These are phyloP conservation scores for Stenoptilia bipunctidactyla DNA, from an alignment of 2,888 invertebrate species.

Conservation along the genomic window DNA sequence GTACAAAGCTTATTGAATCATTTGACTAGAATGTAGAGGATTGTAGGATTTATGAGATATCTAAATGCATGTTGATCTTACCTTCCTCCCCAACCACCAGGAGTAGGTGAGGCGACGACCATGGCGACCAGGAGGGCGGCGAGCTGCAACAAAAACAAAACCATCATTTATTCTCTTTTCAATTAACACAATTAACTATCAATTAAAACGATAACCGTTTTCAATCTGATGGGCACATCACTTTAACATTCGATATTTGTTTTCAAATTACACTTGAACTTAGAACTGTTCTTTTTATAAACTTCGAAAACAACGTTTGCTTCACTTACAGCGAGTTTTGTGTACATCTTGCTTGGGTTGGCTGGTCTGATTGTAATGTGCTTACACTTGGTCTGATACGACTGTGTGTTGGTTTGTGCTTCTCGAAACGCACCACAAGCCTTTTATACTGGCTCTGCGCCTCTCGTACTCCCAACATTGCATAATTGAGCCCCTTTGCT, in stretches of 20 bases:
- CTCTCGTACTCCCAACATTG: constrained; percentile 33
- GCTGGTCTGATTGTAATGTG: constrained; percentile 55
- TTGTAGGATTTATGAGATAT: too few relatives aligned
- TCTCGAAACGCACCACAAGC: constrained; percentile 32
- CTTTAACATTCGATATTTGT: neutral
- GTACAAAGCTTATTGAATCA: too few relatives aligned
- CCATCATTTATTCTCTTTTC: too few relatives aligned
- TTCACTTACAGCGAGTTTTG: constrained; percentile 61
- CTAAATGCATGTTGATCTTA: too few relatives aligned
- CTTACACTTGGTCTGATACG: constrained; percentile 40
- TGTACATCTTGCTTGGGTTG: constrained; percentile 55
- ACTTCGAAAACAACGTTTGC: neutral
- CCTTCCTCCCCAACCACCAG: constrained; percentile 51
- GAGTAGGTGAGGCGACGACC: constrained; percentile 43
- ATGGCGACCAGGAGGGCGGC: constrained; percentile 42
- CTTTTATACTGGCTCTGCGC: constrained; percentile 42
- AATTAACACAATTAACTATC: too few relatives aligned
- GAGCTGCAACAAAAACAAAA: constrained; percentile 38
- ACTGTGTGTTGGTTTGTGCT: constrained; percentile 53
- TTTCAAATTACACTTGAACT: neutral
- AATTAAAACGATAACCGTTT: too few relatives aligned
- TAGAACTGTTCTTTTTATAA: neutral
- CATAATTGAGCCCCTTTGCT: constrained; percentile 53
- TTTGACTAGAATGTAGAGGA: too few relatives aligned
- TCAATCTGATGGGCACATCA: neutral